Evolutionary conservation across 1,140 invertebrate genomes (phyloP), one percentile per base, ranked within the genome.

Genomic region (Callitettix versicolor): DNA sequence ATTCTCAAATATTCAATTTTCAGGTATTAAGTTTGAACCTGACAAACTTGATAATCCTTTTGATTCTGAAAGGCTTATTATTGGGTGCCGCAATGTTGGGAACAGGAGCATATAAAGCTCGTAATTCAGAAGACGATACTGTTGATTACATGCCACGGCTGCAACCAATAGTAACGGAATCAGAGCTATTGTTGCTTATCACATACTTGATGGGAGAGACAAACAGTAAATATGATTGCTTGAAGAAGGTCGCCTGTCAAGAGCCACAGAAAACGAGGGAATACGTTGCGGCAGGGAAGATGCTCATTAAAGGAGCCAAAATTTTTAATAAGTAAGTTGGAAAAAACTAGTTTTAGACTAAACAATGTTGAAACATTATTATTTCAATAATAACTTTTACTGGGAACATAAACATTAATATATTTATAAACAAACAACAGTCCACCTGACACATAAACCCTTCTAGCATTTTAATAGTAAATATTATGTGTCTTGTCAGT

Each of bases 21-120:
- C 69, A 88, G 81, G 83, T 91, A 0, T 73, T 91, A 6, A 91
- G 87, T 60, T 66, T 91, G 18, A 91, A 91, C 68, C 67, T 91
- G 21, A 88, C 86, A 0, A 91, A 90, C 67, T 69, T 91, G 55
- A 69, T 91, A 26, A 79, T 91, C 44, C 73, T 91, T 17, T 71
- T 91, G 24, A 75, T 91, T 3, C 73, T 92, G 24, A 91, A 91
- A 72, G 84, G 85, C 0, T 70, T 91, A 0, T 82, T 91, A 26
- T 79, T 88, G 48, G 85, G 86, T 2, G 85, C 86, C 24, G 85
- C 85, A 0, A 84, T 62, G 73, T 86, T 58, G 84, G 83, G n/a
- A 77, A 79, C 2, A 79, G 80, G 6, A 75, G 76, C 26, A 78
- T 75, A 73, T 78, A 76, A 55, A 42, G 48, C 30, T 0, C 24